Evolutionary conservation across 1,140 invertebrate genomes (phyloP).

Genomic region (Drosophila truncata): DNA sequence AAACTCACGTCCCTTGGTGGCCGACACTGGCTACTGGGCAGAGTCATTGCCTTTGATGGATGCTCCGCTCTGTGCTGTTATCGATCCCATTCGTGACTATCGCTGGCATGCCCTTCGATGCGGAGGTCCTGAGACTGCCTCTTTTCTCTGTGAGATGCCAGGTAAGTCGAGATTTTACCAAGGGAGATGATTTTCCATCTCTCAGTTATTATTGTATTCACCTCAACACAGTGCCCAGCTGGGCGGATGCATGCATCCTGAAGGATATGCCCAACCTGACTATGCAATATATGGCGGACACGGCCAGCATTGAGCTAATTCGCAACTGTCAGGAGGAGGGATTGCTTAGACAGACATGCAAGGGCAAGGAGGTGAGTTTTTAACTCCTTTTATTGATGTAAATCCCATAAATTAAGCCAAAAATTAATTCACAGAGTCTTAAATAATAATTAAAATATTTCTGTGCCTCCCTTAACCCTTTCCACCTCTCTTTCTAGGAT

Average conservation of each 20-base stretch:
- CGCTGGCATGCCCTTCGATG: conserved; percentile 90
- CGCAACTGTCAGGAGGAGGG: conserved; percentile 94
- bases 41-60: conserved; percentile 86
- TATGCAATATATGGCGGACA: conserved; percentile 90
- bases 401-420: neutral
- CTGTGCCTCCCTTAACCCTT: too few relatives aligned
- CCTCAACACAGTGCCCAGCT: conserved; percentile 87
- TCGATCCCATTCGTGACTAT: conserved; percentile 90
- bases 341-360: conserved; percentile 89
- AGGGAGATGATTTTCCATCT: neutral
- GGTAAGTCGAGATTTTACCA: conserved; percentile 85
- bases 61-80: conserved; percentile 88
- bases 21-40: conserved; percentile 89
- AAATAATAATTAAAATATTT: neutral
- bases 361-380: conserved; percentile 88
- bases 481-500: conserved; percentile 46
- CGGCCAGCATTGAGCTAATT: conserved; percentile 93
- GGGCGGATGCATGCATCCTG: conserved; percentile 89
- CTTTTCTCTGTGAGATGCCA: conserved; percentile 91
- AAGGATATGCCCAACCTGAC: conserved; percentile 89
- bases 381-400: neutral
- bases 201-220: neutral
- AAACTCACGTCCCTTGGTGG: conserved; percentile 87
- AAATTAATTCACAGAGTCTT: too few relatives aligned
- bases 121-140: conserved; percentile 90